Evolutionary conservation across 2,888 invertebrate genomes (phyloP), one percentile per base, ranked within the genome.

Genomic region (Vanessa cardui): DNA sequence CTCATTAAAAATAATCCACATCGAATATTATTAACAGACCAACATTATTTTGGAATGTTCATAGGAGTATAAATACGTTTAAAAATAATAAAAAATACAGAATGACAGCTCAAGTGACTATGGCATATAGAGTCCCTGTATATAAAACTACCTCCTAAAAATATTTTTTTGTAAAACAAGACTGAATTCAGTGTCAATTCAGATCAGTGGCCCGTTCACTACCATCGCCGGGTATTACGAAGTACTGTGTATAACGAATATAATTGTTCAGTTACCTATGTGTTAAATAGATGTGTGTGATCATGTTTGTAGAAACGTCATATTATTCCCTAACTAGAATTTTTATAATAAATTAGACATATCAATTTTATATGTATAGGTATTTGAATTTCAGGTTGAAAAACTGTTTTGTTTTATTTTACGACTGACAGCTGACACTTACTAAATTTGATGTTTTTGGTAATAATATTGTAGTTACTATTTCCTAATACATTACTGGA

Each of bases 141-240:
- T 85, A 90, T 89, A 88, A 54, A 84, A 79, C 80, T 89, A 89
- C 87, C 86, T 90, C 88, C 85, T 83, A 81, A 76, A 72, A 77
- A 82, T 82, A 67, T 81, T 81, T 81, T n/a, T 83, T 86, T 83
- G 82, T 86, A 86, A 70, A 82, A 83, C 80, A 92, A 93, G 93
- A 93, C 93, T 93, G 93, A 93, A 90, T 89, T 89, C 89, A 81
- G 87, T 88, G 93, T 93, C 93, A 93, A 93, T 93, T 93, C 92
- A 88, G 90, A 85, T 81, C 81, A 77, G 76, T 72, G 73, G 71
- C 78, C 73, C 75, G 74, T 73, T 73, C 76, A 45, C 46, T 47
- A 66, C 46, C 69, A 67, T 65, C 68, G 44, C 21, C 16, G 62
- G 70, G 46, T 12, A 56, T 20, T 47, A 64, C 58, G 49, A 67